Percentiles rank a stretch among this genome's conserved stretches.
Evolutionary conservation across 2,113 vertebrate genomes (phyloP).

Genomic region (Clinocottus analis): DNA sequence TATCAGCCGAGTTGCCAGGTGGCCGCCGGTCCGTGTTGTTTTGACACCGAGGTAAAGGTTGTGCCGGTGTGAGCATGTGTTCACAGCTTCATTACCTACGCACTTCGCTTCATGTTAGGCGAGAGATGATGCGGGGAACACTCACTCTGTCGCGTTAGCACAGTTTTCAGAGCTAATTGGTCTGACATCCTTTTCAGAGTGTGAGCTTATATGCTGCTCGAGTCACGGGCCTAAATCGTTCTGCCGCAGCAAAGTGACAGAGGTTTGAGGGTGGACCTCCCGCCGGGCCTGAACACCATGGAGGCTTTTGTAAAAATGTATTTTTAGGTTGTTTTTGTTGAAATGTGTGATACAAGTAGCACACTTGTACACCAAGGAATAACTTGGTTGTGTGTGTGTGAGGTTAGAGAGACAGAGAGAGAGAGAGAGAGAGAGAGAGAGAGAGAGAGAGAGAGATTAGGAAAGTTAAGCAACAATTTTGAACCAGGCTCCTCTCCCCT

Average conservation of each 20-base stretch:
- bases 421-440: not conserved
- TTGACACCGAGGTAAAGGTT: conserved; percentile 41
- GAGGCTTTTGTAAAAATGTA: not conserved
- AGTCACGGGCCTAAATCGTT: not conserved
- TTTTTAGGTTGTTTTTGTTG: not conserved
- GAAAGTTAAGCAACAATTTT: too few species aligned
- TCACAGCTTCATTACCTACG: conserved; percentile 31
- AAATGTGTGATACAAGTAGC: not conserved
- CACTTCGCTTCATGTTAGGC: conserved; percentile 36
- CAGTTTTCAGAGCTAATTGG: conserved; percentile 14
- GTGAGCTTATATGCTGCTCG: not conserved
- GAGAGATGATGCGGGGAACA: conserved; percentile 29
- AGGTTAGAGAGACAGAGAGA: not conserved
- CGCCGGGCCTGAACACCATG: not conserved
- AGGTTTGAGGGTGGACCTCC: not conserved
- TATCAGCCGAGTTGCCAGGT: conserved; percentile 15
- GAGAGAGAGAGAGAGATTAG: too few species aligned
- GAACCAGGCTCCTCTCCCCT: too few species aligned
- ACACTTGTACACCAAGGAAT: not conserved
- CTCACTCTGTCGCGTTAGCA: conserved; percentile 26
- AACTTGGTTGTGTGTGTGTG: not conserved
- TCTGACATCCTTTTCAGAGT: conserved; percentile 25
- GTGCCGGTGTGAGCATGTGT: conserved; percentile 25
- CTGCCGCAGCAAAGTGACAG: not conserved
- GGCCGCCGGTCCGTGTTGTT: conserved; percentile 29